A percentile compares a stretch with the other conserved stretches of the same genome.
Evolutionary conservation across 2,888 invertebrate species (phyloP).

Genomic region (Coelopa pilipes): DNA sequence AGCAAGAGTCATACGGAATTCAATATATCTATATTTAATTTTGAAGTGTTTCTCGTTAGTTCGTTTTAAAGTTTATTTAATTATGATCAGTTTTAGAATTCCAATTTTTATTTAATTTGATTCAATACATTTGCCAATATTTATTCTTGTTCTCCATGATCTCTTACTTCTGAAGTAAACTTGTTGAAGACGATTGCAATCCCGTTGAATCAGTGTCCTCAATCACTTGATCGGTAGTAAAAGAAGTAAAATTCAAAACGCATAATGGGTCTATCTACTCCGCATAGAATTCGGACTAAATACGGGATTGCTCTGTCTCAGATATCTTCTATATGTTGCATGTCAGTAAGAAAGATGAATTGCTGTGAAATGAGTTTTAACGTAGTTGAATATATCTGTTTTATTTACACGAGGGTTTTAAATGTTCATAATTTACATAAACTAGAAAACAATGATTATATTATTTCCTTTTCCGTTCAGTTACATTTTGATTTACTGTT

Average conservation of each 20-base stretch:
- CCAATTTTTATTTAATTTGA: conserved; percentile 1
- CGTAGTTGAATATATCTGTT: conserved; percentile 8
- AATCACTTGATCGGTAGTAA: no score
- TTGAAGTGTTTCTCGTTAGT: conserved; percentile 16
- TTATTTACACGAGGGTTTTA: conserved; percentile 4
- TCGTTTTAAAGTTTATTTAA: conserved; percentile 17
- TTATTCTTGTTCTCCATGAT: conserved; percentile 8
- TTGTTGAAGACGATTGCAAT: conserved; percentile 16
- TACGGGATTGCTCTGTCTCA: conserved; percentile 28
- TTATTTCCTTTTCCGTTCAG: conserved; percentile 43
- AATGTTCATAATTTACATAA: conserved; percentile 2
- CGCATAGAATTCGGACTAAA: neutral
- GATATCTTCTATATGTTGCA: conserved; percentile 26
- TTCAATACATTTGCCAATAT: conserved; percentile 4
- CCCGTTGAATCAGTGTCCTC: neutral
- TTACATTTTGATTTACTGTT: conserved; percentile 60
- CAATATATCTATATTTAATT: conserved; percentile 13
- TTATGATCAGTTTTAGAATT: conserved; percentile 1
- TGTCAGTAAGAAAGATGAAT: conserved; percentile 23
- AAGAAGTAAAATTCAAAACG: no score
- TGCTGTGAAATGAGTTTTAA: conserved; percentile 2
- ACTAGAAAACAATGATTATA: neutral
- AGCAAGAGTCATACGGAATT: conserved; percentile 13
- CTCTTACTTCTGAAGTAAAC: neutral
- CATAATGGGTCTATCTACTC: no score